Base-by-base conservation (phyloP, 1,140 invertebrate genomes). In the Heliconius eleuchia region DNA sequence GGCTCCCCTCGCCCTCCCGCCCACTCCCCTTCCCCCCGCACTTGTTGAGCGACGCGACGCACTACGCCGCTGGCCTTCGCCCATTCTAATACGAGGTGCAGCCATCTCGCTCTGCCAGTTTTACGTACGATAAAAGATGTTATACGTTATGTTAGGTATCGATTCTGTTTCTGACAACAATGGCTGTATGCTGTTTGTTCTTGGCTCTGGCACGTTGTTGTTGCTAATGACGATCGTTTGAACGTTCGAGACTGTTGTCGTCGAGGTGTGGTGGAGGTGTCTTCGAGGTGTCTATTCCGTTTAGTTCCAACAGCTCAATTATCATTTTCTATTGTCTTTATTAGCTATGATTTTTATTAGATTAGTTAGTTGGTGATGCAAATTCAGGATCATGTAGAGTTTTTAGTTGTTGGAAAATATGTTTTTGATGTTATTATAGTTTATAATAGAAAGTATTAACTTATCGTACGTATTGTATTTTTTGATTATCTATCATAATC, bases 11-110 rank as follows among this genome's bases (percentile, higher is more conserved):
- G 9, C 11, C 23, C 5, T 8, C 23, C 27, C 8, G 23, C 23
- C n/a, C 55, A 3, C n/a, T 11, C 9, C 27, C 27, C 85, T 86
- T 85, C 83, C 88, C 85, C 86, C 86, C 89, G 86, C 88, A 92
- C 92, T 93, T 93, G 92, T 92, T 94, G 91, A 89, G 85, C 88
- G 85, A 86, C 60, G 60, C 60, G 60, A 66, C 60, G 60, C 60
- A 66, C 60, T 66, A 16, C 27, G 60, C 27, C 27, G 60, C 60
- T 23, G 60, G 60, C 60, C 60, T 66, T 66, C 60, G 60, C 19
- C 57, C 52, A 55, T 55, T 19, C 52, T 19, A 55, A 46, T 46
- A 46, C 42, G 42, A 46, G 13, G 13, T 52, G 18, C 8, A 19
- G 9, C 55, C 55, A 60, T 23, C 55, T 60, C 55, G 55, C 55